Conservation (phyloP, 2,113 vertebrate genomes). For the Egretta garzetta region DNA sequence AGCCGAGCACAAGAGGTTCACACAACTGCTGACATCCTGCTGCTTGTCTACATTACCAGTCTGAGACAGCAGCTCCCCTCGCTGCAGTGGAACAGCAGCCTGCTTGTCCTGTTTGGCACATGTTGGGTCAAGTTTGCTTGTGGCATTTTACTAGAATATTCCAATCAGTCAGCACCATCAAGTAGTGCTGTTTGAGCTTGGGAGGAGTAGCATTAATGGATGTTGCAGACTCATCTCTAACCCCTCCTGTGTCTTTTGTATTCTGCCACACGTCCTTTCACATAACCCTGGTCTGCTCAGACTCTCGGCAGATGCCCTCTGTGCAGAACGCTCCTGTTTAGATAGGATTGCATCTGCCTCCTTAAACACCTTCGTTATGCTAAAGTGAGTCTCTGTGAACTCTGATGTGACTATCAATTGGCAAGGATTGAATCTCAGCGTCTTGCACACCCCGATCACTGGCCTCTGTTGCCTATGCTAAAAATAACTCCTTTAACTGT, state of each 20-base stretch:
- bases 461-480: background rate
- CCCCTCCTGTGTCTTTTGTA: background rate
- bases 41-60: background rate
- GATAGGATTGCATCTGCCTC: background rate
- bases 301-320: background rate
- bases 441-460: background rate
- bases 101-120: constrained; percentile 12
- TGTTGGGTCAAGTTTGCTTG: background rate
- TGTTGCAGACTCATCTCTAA: background rate
- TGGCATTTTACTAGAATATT: background rate
- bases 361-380: background rate
- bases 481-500: background rate
- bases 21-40: background rate
- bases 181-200: background rate
- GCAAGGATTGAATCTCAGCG: background rate
- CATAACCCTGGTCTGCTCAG: background rate
- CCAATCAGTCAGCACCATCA: background rate
- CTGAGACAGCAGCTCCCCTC: background rate
- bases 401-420: background rate
- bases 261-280: background rate
- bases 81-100: background rate
- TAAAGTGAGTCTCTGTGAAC: background rate
- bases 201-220: background rate
- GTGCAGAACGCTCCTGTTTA: background rate
- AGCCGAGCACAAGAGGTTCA: background rate